phyloP scores from a whole-genome alignment of 2,113 vertebrate species.

The Sinocyclocheilus rhinocerous region DNA sequence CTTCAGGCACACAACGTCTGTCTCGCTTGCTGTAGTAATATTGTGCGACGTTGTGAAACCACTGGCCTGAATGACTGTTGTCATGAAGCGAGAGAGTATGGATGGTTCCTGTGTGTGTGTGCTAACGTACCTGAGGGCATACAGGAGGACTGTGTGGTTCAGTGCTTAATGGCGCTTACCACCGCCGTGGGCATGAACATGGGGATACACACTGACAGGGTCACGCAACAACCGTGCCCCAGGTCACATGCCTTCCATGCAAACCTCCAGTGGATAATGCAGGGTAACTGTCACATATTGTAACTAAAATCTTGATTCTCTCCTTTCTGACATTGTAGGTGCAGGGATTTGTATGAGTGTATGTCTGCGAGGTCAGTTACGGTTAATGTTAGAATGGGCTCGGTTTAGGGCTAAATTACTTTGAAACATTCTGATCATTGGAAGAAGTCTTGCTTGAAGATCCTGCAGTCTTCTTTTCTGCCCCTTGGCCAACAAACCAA shows the following conservation, averaged over 20 bases:
- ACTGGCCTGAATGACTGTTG: constrained; percentile 55
- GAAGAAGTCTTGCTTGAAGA: not conserved
- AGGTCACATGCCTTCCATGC: constrained; percentile 32
- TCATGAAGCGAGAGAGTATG: constrained; percentile 31
- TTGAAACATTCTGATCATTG: constrained; percentile 2
- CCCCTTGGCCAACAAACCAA: not conserved
- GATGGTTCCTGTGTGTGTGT: not conserved
- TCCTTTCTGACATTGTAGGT: constrained; percentile 22
- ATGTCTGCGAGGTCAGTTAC: not conserved
- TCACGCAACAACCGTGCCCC: constrained; percentile 42
- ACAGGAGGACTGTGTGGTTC: constrained; percentile 11
- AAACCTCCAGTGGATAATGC: constrained; percentile 33
- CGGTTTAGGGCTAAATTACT: constrained; percentile 13
- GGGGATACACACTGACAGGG: constrained; percentile 38
- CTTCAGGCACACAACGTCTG: constrained; percentile 16
- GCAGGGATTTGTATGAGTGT: constrained; percentile 28
- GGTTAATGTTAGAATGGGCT: constrained; percentile 26
- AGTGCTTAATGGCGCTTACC: constrained; percentile 29
- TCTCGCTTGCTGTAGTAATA: constrained; percentile 15
- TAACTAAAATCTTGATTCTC: constrained; percentile 21
- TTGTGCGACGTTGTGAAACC: constrained; percentile 39
- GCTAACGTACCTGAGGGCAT: constrained; percentile 23
- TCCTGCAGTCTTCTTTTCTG: not conserved
- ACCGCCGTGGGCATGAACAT: constrained; percentile 7
- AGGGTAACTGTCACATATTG: constrained; percentile 51